Base-by-base conservation (phyloP, 2,113 vertebrate species). In the Paralichthys olivaceus region DNA sequence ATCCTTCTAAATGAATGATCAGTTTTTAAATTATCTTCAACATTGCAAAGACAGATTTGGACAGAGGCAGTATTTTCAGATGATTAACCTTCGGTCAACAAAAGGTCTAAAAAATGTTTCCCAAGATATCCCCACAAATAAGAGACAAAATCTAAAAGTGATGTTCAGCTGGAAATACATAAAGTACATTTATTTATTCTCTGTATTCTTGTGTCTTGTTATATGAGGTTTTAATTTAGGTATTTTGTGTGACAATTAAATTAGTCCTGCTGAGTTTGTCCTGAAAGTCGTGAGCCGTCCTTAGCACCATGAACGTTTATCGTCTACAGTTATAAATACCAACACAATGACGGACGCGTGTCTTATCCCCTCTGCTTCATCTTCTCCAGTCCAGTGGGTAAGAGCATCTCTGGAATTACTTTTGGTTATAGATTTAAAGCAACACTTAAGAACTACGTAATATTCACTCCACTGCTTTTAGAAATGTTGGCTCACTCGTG, bases 301-400 rank as follows among this genome's bases (percentile, higher is more conserved):
- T 97, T 99, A 96, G 96, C 96, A 60, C 64, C 83, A 45, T 80
- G 79, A 89, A 99, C 97, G 89, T 99, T 99, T 93, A 86, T 99
- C 89, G 96, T 98, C 56, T 99, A 99, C 93, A 99, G 98, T 88
- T 99, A 99, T 79, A 98, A 97, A 88, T 98, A 98, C 85, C 92
- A 96, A 8, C 98, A 98, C 45, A 96, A 96, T n/a, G 97, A 99
- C 32, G 97, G 97, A 51, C 95, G 97, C 59, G 94, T 98, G 68
- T 99, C 98, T 49, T 99, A 99, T 5, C 98, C 98, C 0, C 89
- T 99, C 79, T 99, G 97, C 90, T 99, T 99, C 93, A 99, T 99
- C 90, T 99, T 99, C 94, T 98, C 96, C 88, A 99, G 97, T 85
- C 98, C 98, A 57, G 95, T 94, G 47, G 97, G 98, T 99, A 93